A percentile compares a stretch with the other conserved stretches of the same genome.
Conservation (phyloP, 2,113 vertebrate species). For the Antigone vipio region DNA sequence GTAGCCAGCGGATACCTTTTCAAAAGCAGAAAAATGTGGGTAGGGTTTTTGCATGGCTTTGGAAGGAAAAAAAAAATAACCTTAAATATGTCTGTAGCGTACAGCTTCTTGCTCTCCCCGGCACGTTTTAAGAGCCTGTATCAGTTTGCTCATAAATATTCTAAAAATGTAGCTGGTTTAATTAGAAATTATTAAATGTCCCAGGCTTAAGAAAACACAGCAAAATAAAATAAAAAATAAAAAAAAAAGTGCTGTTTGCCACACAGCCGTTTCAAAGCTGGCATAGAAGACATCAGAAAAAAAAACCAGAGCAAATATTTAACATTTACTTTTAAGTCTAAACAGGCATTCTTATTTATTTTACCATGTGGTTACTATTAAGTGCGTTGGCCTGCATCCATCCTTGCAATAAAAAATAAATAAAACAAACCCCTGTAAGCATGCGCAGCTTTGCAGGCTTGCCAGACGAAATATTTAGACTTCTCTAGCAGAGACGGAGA, state of each 20-base stretch:
- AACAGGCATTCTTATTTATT: slow-evolving; percentile 61
- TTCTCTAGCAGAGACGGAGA: neutral
- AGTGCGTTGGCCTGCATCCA: slow-evolving; percentile 49
- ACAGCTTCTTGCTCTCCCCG: neutral
- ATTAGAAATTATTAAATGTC: slow-evolving; percentile 55
- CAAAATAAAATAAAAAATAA: neutral
- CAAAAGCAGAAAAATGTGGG: neutral
- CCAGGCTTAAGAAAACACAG: slow-evolving; percentile 13
- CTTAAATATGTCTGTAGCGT: neutral
- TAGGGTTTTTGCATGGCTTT: neutral
- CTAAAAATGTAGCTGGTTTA: slow-evolving; percentile 30
- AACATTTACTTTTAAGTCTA: slow-evolving; percentile 54
- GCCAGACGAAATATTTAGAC: slow-evolving; percentile 63
- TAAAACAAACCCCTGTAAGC: neutral
- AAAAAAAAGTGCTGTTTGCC: neutral
- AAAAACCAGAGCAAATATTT: slow-evolving; percentile 36
- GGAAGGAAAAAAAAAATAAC: neutral
- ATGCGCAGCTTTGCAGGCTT: slow-evolving; percentile 43
- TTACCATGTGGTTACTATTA: slow-evolving; percentile 69
- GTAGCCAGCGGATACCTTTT: neutral
- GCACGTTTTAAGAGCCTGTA: neutral
- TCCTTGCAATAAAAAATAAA: slow-evolving; percentile 2
- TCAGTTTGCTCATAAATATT: slow-evolving; percentile 45
- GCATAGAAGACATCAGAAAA: slow-evolving; percentile 7
- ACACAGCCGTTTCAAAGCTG: slow-evolving; percentile 28